Evolutionary conservation across 2,113 vertebrate species (phyloP).

Genomic region (Pagrus major): DNA sequence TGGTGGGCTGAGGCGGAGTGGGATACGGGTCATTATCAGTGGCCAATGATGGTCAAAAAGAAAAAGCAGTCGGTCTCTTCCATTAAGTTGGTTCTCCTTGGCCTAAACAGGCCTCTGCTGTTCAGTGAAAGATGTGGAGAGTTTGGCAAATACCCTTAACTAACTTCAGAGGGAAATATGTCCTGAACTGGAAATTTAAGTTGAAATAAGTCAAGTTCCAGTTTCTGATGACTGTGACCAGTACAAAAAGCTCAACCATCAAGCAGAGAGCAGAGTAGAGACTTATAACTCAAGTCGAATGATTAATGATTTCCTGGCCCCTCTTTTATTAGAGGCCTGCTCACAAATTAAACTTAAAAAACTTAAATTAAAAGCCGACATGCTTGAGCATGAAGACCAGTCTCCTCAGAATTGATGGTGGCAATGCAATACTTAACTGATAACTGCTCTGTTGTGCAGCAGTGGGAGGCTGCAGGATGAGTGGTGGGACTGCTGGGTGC

Average conservation of each 20-base stretch:
- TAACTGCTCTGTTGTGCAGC: conserved; percentile 8
- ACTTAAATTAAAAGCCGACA: not conserved
- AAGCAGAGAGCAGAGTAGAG: conserved; percentile 17
- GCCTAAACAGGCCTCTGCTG: conserved; percentile 47
- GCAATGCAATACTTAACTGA: not conserved
- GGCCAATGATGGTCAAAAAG: conserved; percentile 44
- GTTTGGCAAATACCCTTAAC: conserved; percentile 49
- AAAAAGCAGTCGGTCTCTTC: conserved; percentile 37
- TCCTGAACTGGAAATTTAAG: conserved; percentile 55
- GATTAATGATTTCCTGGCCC: not conserved
- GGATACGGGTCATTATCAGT: conserved; percentile 47
- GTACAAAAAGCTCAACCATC: conserved; percentile 33
- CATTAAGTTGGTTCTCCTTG: conserved; percentile 50
- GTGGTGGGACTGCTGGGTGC: conserved; percentile 67
- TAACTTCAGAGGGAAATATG: conserved; percentile 34
- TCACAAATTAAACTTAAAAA: conserved; percentile 4
- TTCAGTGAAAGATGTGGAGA: conserved; percentile 59
- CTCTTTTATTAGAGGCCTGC: conserved; percentile 39
- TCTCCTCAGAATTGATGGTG: conserved; percentile 24
- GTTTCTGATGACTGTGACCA: conserved; percentile 56
- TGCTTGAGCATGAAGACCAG: not conserved
- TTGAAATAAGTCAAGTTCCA: conserved; percentile 34
- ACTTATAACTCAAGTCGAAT: not conserved
- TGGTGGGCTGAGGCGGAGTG: conserved; percentile 69
- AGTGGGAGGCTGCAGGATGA: conserved; percentile 28